Base-by-base conservation (phyloP, 2,797 vertebrate genomes). In the Aplochiton taeniatus region DNA sequence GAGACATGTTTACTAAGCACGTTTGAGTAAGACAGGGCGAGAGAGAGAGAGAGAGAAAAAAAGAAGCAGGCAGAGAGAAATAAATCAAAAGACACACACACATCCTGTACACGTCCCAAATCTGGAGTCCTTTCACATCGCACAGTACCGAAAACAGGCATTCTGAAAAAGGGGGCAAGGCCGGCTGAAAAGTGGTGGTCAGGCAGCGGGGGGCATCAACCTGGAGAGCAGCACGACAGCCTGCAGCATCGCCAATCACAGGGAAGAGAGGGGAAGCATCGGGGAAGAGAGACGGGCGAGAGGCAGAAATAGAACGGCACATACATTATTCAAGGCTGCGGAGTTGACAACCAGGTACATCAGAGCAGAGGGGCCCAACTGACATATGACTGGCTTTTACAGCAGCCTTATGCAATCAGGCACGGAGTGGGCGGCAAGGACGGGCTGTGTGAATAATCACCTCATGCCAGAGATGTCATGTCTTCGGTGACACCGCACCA, bases 271-370 rank as follows among this genome's bases (percentile, higher is more conserved):
- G 63, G 56, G 61, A 41, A 58, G 63, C 57, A 69, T 69, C 13
- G 62, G 61, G 69, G 46, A 55, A 63, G 60, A 4, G n/a, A 13
- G 13, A 41, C 7, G 19, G 11, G 20, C 9, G 43, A 31, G 54
- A 11, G 56, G 74, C 83, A 83, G 79, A 89, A 90, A 90, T 85
- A 89, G 87, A 70, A 61, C 48, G 61, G 4, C 31, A 31, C 73
- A 90, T 90, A 51, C 67, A 90, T 89, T 86, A 90, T 90, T 80
- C 72, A 90, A 78, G 18, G 59, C 74, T 60, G 58, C 76, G 51
- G 53, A 80, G 65, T 60, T 66, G 56, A 83, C 72, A 72, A 75
- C 77, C 80, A 77, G 84, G 83, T 86, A 78, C 74, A 75, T 61
- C 43, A 0, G 63, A 50, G 18, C 11, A 11, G 59, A 58, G 71